Evolutionary conservation across 1,140 invertebrate species (phyloP), one percentile per base, ranked within the genome.

Genomic region (Hycleus phaleratus): DNA sequence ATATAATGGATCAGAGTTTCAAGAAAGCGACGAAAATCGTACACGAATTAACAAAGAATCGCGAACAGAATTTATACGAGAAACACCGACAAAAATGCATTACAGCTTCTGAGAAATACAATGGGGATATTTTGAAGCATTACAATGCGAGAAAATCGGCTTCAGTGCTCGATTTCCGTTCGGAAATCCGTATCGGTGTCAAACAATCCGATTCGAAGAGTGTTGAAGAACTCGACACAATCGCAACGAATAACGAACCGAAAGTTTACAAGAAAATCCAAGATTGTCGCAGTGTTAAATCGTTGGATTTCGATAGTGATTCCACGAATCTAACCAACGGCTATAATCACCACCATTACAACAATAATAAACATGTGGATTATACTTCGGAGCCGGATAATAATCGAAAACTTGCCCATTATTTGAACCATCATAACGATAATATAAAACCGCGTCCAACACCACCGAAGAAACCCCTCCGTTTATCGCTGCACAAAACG

Each of bases 401-500:
- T 52, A 77, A 77, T 60, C 75, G 74, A 45, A 79, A 79, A 65
- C 68, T 74, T 39, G 71, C 75, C 2, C 70, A 74, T 7, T 59
- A 64, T 40, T 49, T 59, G 12, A 55, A 50, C 38, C 49, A 57
- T 59, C 60, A 61, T 12, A 18, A 53, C 1, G 59, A 64, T 38
- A 56, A 58, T 24, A 18, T 48, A 66, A 78, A 60, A 64, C 68
- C 79, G 73, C 64, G 77, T 77, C 88, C 89, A 3, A 83, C 83
- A 11, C 90, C 90, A 3, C 90, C 90, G 11, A 86, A 90, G 66
- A 93, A 93, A 69, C 91, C 90, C 0, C 66, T 91, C 1, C 76
- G 90, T 4, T 71, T 93, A 3, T 92, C 89, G 1, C 72, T 93
- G 1, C 90, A 91, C 68, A 82, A 88, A 61, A 87, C 90, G 0